These are phyloP conservation scores for Lordiphosa clarofinis DNA, from an alignment of 1,140 invertebrate genomes.

Conservation along the genomic window DNA sequence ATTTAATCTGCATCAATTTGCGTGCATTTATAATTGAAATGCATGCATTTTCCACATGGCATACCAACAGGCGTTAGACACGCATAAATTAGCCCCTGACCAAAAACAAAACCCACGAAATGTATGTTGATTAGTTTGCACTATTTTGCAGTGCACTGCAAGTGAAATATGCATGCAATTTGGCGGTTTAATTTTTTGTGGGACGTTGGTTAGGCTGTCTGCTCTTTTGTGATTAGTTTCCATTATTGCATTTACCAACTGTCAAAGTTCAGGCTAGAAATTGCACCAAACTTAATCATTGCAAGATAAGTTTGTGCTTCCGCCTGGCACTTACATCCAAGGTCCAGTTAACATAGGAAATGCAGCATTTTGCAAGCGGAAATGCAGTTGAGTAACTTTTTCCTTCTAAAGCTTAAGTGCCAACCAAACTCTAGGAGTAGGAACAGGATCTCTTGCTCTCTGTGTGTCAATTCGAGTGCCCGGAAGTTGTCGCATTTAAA, in stretches of 20 bases:
- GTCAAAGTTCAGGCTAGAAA: no score
- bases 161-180: not conserved
- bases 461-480: constrained; percentile 24
- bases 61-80: not conserved
- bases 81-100: constrained; percentile 45
- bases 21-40: constrained; percentile 27
- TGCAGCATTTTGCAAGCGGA: constrained; percentile 60
- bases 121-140: constrained; percentile 65
- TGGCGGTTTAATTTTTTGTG: not conserved
- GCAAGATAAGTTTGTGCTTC: no score
- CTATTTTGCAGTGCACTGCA: constrained; percentile 23
- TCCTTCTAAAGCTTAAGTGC: not conserved
- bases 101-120: constrained; percentile 27
- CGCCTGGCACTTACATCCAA: no score
- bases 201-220: not conserved
- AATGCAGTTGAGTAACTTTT: constrained; percentile 58
- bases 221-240: no score
- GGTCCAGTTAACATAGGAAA: constrained; percentile 30
- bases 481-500: constrained; percentile 59
- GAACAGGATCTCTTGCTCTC: not conserved
- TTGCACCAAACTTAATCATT: no score
- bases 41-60: no score
- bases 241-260: no score
- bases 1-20: constrained; percentile 5
- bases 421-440: no score